Percentiles rank a stretch among this genome's conserved stretches.
Conservation (phyloP, 2,888 invertebrate species). For the Elmis aenea region DNA sequence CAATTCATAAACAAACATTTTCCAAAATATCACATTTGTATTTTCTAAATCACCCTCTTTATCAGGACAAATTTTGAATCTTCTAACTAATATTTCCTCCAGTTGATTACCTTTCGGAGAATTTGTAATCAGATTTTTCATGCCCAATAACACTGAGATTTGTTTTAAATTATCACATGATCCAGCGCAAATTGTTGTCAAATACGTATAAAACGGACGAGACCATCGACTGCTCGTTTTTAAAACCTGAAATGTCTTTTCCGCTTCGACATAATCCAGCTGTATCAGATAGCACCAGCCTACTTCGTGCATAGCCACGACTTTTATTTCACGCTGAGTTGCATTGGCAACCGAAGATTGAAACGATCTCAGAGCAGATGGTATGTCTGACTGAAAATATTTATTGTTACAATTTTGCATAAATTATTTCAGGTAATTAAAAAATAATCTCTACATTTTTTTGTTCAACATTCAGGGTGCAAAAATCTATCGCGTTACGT, state of each 20-base stretch:
- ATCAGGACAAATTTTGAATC: constrained; percentile 33
- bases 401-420: not conserved
- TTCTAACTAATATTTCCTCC: constrained; percentile 38
- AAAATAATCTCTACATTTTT: too few species aligned
- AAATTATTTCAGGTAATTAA: not conserved
- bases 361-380: constrained; percentile 54
- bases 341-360: constrained; percentile 54
- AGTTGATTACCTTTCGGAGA: constrained; percentile 38
- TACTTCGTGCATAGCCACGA: constrained; percentile 56
- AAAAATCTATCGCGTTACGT: constrained; percentile 1
- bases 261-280: constrained; percentile 54
- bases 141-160: constrained; percentile 32
- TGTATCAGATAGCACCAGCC: constrained; percentile 64
- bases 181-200: constrained; percentile 48
- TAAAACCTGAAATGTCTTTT: constrained; percentile 51
- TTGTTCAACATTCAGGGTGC: too few species aligned
- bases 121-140: constrained; percentile 29
- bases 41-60: constrained; percentile 29
- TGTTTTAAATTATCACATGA: constrained; percentile 30
- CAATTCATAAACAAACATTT: constrained; percentile 58
- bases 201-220: constrained; percentile 59
- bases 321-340: constrained; percentile 58
- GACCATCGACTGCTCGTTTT: constrained; percentile 61
- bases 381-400: constrained; percentile 53
- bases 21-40: constrained; percentile 47